phyloP scores from a whole-genome alignment of 2,797 vertebrate species.

The Accipiter superciliosus region DNA sequence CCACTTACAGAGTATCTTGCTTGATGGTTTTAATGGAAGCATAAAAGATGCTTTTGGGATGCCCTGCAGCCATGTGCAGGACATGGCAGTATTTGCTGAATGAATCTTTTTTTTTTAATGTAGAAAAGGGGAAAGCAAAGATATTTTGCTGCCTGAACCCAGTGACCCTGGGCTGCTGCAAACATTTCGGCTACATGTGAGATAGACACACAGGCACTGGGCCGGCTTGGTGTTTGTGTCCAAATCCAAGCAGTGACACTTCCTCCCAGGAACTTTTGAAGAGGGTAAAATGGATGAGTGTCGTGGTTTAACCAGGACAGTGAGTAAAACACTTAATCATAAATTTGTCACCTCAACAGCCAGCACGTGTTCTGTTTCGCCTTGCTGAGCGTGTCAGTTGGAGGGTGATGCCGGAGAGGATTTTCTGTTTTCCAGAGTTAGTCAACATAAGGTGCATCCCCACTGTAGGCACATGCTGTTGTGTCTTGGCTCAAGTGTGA shows the following conservation, averaged over 20 bases:
- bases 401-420: neutral
- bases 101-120: neutral
- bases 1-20: neutral
- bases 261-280: neutral
- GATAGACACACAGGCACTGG: neutral
- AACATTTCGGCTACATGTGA: neutral
- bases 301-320: too few relatives aligned
- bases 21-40: neutral
- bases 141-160: neutral
- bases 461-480: rapidly evolving
- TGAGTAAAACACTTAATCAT: neutral
- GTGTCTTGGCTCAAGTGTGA: rapidly evolving
- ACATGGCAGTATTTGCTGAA: neutral
- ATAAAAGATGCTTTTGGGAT: neutral
- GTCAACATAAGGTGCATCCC: neutral
- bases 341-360: neutral
- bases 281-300: neutral
- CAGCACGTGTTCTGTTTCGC: neutral
- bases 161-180: neutral
- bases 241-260: neutral
- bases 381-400: neutral
- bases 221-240: neutral
- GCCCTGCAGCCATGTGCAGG: neutral
- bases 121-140: neutral
- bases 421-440: neutral